Percentiles rank a stretch among this genome's conserved stretches.
Conservation (phyloP, 1,140 invertebrate species). For the Thaumatotibia leucotreta region DNA sequence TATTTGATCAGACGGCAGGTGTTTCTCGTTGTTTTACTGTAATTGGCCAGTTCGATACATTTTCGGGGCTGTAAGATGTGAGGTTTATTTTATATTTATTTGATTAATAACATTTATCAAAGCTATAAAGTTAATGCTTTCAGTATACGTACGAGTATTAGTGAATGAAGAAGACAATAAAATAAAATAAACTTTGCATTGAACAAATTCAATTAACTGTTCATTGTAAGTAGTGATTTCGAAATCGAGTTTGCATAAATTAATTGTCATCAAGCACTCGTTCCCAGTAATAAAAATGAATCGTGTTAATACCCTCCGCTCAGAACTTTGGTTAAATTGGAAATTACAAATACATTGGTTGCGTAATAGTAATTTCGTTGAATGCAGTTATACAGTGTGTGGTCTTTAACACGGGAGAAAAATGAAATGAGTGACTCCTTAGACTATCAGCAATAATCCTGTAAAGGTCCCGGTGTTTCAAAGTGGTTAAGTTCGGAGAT, state of each 20-base stretch:
- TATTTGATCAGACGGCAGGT: constrained; percentile 51
- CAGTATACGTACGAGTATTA: no score
- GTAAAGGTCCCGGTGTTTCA: no score
- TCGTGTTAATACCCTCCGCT: neutral
- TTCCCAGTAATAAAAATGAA: neutral
- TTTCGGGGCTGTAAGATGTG: neutral
- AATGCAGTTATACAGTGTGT: no score
- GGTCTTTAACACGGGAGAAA: no score
- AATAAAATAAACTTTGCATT: neutral
- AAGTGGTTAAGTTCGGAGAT: no score
- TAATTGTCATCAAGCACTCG: neutral
- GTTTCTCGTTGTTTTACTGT: constrained; percentile 28
- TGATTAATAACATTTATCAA: neutral
- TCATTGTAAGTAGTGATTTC: neutral
- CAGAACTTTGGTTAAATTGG: neutral
- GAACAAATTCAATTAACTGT: neutral
- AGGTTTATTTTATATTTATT: no score
- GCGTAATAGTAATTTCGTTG: neutral
- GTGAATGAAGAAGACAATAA: neutral
- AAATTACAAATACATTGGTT: neutral
- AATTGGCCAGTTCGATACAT: constrained; percentile 13
- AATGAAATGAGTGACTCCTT: no score
- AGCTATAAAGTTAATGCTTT: neutral
- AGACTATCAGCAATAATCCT: no score
- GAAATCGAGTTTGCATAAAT: neutral